These are phyloP conservation scores for Deroplatys truncata DNA, from an alignment of 2,888 invertebrate genomes.

Conservation along the genomic window DNA sequence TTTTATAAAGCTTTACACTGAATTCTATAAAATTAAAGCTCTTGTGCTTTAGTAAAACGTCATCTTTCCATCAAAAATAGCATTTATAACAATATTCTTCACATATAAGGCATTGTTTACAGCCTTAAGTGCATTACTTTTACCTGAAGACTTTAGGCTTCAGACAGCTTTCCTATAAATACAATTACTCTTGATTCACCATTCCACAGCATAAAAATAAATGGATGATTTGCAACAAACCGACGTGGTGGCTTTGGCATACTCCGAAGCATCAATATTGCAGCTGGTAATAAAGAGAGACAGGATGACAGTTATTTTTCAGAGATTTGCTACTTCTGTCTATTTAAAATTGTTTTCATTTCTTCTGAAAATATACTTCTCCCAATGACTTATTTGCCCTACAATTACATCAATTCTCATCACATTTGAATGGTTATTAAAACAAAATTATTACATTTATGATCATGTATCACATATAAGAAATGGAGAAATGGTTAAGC, in stretches of 20 bases:
- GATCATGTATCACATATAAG: no score
- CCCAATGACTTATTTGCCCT: no score
- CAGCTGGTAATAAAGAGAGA: constrained; percentile 1
- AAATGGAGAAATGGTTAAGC: no score
- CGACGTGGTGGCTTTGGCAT: not conserved
- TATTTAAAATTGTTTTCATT: no score
- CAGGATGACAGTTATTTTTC: not conserved
- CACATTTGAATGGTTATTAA: no score
- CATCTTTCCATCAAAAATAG: not conserved
- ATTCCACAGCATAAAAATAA: constrained; percentile 41
- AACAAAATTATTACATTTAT: no score
- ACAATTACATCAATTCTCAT: no score
- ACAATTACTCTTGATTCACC: constrained; percentile 30
- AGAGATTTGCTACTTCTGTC: not conserved
- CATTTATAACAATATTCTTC: not conserved
- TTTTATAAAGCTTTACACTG: not conserved
- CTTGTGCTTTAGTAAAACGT: not conserved
- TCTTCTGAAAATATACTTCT: no score
- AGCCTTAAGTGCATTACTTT: not conserved
- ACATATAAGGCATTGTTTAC: not conserved
- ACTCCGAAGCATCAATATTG: not conserved
- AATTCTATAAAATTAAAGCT: not conserved
- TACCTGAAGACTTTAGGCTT: not conserved
- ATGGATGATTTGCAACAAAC: constrained; percentile 42
- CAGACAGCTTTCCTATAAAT: constrained; percentile 17